These are phyloP conservation scores for Platerodrilus igneus DNA, from an alignment of 2,888 invertebrate genomes.

Conservation along the genomic window DNA sequence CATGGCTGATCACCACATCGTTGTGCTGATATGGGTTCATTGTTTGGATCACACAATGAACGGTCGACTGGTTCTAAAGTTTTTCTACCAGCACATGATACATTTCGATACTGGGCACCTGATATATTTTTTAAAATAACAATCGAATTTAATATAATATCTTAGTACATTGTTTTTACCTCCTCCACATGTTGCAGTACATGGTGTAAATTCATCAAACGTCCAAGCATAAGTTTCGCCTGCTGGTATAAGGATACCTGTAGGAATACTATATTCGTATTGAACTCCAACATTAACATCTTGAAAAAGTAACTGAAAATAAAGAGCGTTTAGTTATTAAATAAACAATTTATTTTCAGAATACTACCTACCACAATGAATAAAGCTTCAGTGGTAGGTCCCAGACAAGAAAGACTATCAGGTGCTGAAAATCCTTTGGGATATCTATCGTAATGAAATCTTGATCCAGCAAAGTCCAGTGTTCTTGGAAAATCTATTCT, in stretches of 20 bases:
- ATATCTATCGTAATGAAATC: constrained; percentile 83
- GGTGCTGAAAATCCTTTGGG: constrained; percentile 78
- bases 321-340: constrained; percentile 8
- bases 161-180: constrained; percentile 53
- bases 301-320: constrained; percentile 69
- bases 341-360: constrained; percentile 4
- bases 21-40: constrained; percentile 67
- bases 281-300: constrained; percentile 78
- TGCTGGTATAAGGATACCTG: constrained; percentile 59
- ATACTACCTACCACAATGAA: constrained; percentile 69
- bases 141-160: not conserved
- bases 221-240: constrained; percentile 79
- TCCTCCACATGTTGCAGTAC: constrained; percentile 86
- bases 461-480: constrained; percentile 73
- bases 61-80: constrained; percentile 68
- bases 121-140: constrained; percentile 9
- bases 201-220: constrained; percentile 69
- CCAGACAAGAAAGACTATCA: constrained; percentile 76
- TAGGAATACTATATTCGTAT: constrained; percentile 88
- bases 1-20: constrained; percentile 74
- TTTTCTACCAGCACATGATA: constrained; percentile 73
- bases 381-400: constrained; percentile 87
- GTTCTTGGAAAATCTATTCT: constrained; percentile 85
- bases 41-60: constrained; percentile 70
- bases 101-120: constrained; percentile 73